These are phyloP conservation scores for Gallinago nigripennis DNA, from an alignment of 2,797 vertebrate species.

Conservation along the genomic window DNA sequence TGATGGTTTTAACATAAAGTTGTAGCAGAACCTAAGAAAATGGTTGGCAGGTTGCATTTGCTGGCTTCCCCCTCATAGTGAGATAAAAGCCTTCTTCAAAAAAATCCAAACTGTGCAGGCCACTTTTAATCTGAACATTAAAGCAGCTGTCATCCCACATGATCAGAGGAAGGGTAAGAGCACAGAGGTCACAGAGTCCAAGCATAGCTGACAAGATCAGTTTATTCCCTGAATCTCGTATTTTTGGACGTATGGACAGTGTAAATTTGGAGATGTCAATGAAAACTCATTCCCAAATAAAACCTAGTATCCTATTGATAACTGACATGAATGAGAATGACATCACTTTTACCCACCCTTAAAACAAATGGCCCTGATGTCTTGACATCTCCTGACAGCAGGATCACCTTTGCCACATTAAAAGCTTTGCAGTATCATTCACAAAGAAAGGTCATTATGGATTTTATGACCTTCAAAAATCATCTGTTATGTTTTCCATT, in stretches of 20 bases:
- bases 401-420: background rate
- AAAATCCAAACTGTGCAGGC: background rate
- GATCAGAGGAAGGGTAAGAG: background rate
- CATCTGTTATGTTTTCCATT: background rate
- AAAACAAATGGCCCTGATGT: background rate
- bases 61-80: background rate
- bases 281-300: background rate
- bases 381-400: background rate
- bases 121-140: background rate
- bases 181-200: background rate
- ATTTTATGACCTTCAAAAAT: background rate
- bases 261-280: background rate
- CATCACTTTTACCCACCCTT: background rate
- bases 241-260: background rate
- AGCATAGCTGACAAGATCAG: background rate
- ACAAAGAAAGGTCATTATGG: background rate
- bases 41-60: background rate
- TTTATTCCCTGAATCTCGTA: fast-evolving
- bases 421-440: background rate
- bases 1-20: background rate
- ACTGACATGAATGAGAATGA: background rate
- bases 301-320: background rate
- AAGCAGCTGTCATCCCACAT: background rate
- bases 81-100: background rate
- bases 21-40: background rate